Base-by-base conservation (phyloP, 1,140 invertebrate species). In the Drosophila chauvacae region DNA sequence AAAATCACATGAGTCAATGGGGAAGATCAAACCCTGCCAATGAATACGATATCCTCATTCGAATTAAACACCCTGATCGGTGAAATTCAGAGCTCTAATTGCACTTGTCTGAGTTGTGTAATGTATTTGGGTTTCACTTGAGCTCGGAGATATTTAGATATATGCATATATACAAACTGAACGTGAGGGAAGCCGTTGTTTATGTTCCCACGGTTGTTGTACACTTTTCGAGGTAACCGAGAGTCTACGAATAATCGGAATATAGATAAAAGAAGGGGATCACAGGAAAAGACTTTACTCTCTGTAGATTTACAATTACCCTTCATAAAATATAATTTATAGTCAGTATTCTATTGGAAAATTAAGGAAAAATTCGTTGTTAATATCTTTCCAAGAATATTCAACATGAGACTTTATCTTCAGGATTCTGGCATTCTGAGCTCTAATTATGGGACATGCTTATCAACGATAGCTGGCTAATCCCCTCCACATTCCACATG, bases 131-230 rank as follows among this genome's bases (percentile, higher is more conserved):
- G 20, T 79, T 57, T 73, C 74, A 55, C 35, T 64, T 81, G 48
- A 64, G 71, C 61, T 81, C 44, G 30, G 64, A 86, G 65, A 60
- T 59, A 55, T 55, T 16, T 23, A 16, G 18, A 23, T 55, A 23
- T 39, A 23, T 39, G 14, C 14, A 23, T 55, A 53, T 57, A 66
- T 44, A 28, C 47, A 56, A 74, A 42, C 51, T 37, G 71, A 70
- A 66, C 64, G 41, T 73, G 61, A 77, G 74, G 74, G 44, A 64
- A 68, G 42, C 61, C 65, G 73, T 62, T 88, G 77, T 88, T 88
- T 84, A 84, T 78, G 84, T 88, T 88, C 84, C 84, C 84, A 88
- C 84, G 84, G 80, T 84, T 70, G 50, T 82, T 51, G 28, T 47
- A 86, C 59, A 75, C 28, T 60, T 73, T 77, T 64, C 64, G 48